Evolutionary conservation across 2,888 invertebrate species (phyloP), one percentile per base, ranked within the genome.

Genomic region (Zonitis immaculata): DNA sequence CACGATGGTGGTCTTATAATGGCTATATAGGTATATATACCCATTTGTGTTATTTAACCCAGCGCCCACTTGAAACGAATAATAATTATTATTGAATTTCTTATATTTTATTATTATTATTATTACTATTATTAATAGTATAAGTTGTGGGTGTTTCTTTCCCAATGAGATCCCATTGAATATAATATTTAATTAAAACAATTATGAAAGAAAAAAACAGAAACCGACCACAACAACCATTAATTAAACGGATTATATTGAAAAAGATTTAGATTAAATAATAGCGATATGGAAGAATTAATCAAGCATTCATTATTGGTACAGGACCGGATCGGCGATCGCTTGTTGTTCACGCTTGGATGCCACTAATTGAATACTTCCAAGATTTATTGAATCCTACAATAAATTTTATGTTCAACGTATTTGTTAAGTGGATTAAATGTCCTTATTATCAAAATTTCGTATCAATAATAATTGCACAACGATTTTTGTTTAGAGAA

Each of bases 281-380:
- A n/a, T n/a, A n/a, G 56, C 49, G 52, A 56, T 52, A 44, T 14
- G 18, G 44, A 49, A 47, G n/a, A n/a, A n/a, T n/a, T n/a, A n/a
- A n/a, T n/a, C n/a, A n/a, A n/a, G n/a, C n/a, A n/a, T n/a, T n/a
- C n/a, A n/a, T n/a, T n/a, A n/a, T n/a, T n/a, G n/a, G n/a, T n/a
- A n/a, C n/a, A n/a, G n/a, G n/a, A n/a, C n/a, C n/a, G n/a, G n/a
- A n/a, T n/a, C n/a, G n/a, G n/a, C n/a, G n/a, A n/a, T n/a, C n/a
- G n/a, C n/a, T n/a, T n/a, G n/a, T n/a, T n/a, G n/a, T n/a, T n/a
- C n/a, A n/a, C n/a, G n/a, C n/a, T n/a, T n/a, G n/a, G n/a, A n/a
- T n/a, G n/a, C n/a, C n/a, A n/a, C n/a, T n/a, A n/a, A n/a, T n/a
- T n/a, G n/a, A n/a, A n/a, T n/a, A n/a, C n/a, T n/a, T n/a, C n/a